These are phyloP conservation scores for Synaphobranchus kaupii DNA, from an alignment of 2,797 vertebrate species.

Conservation along the genomic window DNA sequence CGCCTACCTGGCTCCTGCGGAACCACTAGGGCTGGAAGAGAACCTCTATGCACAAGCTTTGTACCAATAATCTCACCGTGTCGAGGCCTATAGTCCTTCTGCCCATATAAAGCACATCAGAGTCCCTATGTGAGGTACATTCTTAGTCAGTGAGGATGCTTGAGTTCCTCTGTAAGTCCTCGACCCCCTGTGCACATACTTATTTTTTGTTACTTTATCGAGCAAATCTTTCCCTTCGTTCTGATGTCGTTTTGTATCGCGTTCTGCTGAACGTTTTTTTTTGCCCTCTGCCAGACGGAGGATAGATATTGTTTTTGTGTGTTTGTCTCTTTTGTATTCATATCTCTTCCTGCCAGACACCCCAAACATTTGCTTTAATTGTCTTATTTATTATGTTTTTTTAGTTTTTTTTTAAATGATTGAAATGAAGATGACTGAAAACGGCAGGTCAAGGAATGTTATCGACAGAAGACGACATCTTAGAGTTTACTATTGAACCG, in stretches of 20 bases:
- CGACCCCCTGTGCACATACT: neutral
- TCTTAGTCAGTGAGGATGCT: neutral
- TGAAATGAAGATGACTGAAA: neutral
- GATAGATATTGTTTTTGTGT: neutral
- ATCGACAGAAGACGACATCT: neutral
- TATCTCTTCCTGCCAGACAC: neutral
- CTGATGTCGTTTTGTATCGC: neutral
- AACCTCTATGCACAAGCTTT: neutral
- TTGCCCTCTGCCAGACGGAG: neutral
- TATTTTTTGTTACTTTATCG: neutral
- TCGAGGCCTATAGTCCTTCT: neutral
- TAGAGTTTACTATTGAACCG: too few relatives aligned
- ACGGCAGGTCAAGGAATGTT: neutral
- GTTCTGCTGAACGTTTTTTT: neutral
- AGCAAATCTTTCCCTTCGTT: neutral
- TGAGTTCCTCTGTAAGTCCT: neutral
- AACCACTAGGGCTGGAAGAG: constrained; percentile 55
- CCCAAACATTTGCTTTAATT: neutral
- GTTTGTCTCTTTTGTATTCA: constrained; percentile 2
- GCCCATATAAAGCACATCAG: neutral
- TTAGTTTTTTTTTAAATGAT: neutral
- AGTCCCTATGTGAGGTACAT: neutral
- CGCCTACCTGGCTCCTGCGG: constrained; percentile 88
- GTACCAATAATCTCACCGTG: neutral
- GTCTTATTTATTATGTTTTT: neutral